These are phyloP conservation scores for Falco novaeseelandiae DNA, from an alignment of 2,797 vertebrate species.

Conservation along the genomic window DNA sequence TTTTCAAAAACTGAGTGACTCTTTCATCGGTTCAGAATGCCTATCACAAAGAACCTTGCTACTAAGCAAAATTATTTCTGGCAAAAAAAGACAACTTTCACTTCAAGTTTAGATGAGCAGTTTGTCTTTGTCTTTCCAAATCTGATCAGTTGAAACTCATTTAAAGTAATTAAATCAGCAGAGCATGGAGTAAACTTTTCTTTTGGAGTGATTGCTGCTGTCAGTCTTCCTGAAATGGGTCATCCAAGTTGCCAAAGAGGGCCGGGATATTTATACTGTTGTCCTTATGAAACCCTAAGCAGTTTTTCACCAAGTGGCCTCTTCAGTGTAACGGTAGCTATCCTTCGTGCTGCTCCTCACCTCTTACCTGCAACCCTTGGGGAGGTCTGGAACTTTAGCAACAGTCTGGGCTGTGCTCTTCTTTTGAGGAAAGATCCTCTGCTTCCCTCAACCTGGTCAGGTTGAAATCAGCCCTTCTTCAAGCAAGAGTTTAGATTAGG, in stretches of 20 bases:
- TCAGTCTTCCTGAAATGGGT: not conserved
- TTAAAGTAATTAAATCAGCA: not conserved
- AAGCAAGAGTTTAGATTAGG: not conserved
- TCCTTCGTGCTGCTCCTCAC: not conserved
- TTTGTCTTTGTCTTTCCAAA: not conserved
- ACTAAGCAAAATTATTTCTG: not conserved
- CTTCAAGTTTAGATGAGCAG: not conserved
- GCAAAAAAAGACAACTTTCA: not conserved
- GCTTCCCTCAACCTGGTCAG: not conserved
- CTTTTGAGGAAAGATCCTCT: not conserved
- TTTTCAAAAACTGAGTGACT: not conserved
- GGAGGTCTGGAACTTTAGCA: not conserved
- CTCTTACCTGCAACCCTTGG: not conserved
- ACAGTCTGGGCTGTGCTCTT: not conserved
- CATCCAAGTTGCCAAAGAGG: not conserved
- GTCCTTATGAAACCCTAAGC: not conserved
- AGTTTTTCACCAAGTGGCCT: not conserved
- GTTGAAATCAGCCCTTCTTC: not conserved
- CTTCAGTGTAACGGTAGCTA: rapidly evolving
- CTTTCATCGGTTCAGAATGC: not conserved
- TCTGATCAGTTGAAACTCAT: not conserved
- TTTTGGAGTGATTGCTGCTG: not conserved
- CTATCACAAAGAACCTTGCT: not conserved
- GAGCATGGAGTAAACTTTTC: not conserved
- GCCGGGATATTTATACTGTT: not conserved